Evolutionary conservation across 2,797 vertebrate genomes (phyloP).

Genomic region (Cynodonichthys magdalenae): DNA sequence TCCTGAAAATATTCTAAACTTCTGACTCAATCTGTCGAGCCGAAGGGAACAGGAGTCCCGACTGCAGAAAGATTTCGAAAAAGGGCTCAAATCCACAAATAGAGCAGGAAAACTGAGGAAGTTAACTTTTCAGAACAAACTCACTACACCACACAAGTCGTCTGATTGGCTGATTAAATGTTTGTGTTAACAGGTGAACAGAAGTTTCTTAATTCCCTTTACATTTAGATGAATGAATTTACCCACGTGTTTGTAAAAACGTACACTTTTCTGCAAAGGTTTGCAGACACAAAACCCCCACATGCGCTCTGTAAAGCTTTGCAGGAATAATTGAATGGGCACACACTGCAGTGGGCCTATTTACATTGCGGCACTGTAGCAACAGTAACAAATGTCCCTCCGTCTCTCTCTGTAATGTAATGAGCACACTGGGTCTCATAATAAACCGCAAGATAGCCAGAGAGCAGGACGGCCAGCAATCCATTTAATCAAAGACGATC

Average conservation of each 20-base stretch:
- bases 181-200: too few relatives aligned
- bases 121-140: too few relatives aligned
- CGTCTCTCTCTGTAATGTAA: conserved; percentile 52
- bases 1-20: too few relatives aligned
- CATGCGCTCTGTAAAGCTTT: neutral
- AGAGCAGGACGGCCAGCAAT: conserved; percentile 55
- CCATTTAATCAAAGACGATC: conserved; percentile 75
- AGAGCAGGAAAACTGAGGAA: too few relatives aligned
- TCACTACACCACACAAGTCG: too few relatives aligned
- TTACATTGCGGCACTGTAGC: conserved; percentile 33
- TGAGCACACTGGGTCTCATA: conserved; percentile 37
- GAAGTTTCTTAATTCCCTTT: too few relatives aligned
- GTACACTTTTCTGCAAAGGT: neutral
- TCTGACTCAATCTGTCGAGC: too few relatives aligned
- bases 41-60: too few relatives aligned
- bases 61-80: too few relatives aligned
- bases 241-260: neutral
- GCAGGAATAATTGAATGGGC: conserved; percentile 32
- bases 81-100: too few relatives aligned
- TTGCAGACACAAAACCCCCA: neutral
- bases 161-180: too few relatives aligned
- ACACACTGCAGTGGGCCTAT: conserved; percentile 34
- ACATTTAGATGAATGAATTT: too few relatives aligned
- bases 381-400: conserved; percentile 37
- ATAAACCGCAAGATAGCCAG: conserved; percentile 47